Evolutionary conservation across 2,797 vertebrate species (phyloP), one percentile per base, ranked within the genome.

Genomic region (Nannoperca australis): DNA sequence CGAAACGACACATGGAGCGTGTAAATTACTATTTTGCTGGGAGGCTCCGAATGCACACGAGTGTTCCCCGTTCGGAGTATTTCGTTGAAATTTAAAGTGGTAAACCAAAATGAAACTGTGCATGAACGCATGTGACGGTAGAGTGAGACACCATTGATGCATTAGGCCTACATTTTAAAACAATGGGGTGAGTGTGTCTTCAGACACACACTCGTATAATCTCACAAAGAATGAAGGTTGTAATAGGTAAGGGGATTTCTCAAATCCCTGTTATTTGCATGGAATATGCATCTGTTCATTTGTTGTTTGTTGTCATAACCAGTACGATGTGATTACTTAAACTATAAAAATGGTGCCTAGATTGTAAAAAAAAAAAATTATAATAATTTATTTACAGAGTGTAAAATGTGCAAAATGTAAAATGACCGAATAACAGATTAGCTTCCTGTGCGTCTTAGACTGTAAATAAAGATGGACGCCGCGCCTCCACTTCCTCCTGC

Each of bases 151-250:
- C 30, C 14, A 2, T 13, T 49, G 17, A 47, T 45, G n/a, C 1
- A 5, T 30, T 10, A 38, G 38, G 38, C 10, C 2, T 55, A 2
- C 3, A 49, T 15, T 61, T 38, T 7, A 9, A 67, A 8, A 90
- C 81, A 91, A 87, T 82, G 27, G 44, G 18, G 20, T 0, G 2
- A 60, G 34, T 88, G 73, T 89, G 38, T 58, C 32, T 22, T 0
- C 2, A 24, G 27, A 14, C 1, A 12, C 61, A 17, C 1, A 15
- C 49, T 5, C n/a, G 24, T 17, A 0, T 77, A 85, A 91, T 89
- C 85, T 53, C 9, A 0, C 4, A 0, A 55, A 73, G 82, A 86
- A 86, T 51, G 76, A 36, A 9, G 4, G n/a, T n/a, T 17, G 11
- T 12, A 60, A 50, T 0, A n/a, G 2, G 2, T 32, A 44, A 68